Conservation (phyloP, 64 coral and sea anemone genomes). For the Trachythela sp. region DNA sequence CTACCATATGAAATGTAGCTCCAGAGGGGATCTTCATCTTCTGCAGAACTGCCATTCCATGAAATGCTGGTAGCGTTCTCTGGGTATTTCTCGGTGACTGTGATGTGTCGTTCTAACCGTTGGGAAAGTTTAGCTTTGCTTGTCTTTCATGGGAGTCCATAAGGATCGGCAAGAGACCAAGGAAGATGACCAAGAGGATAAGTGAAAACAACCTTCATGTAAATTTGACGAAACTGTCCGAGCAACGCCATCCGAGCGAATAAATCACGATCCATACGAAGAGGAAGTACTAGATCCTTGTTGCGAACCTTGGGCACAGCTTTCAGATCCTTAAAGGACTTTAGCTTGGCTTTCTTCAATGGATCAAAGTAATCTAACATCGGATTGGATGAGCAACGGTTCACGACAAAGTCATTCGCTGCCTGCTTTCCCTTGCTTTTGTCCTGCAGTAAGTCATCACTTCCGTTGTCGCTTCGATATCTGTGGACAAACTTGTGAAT, state of each 20-base stretch:
- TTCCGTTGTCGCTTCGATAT: no score
- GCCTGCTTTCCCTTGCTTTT: slow-evolving; percentile 33
- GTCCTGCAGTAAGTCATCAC: slow-evolving; percentile 46
- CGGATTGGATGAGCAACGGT: not conserved
- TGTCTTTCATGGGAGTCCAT: slow-evolving; percentile 52
- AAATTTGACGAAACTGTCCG: slow-evolving; percentile 51
- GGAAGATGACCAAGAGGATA: slow-evolving; percentile 62
- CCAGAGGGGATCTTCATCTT: no score
- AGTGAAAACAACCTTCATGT: no score
- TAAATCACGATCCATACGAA: slow-evolving; percentile 36
- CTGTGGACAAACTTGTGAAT: slow-evolving; percentile 50
- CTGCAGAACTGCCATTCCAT: no score
- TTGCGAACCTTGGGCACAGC: slow-evolving; percentile 34
- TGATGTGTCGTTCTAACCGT: no score
- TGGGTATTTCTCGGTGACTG: slow-evolving; percentile 56
- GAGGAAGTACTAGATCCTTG: slow-evolving; percentile 42
- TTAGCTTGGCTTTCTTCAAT: slow-evolving; percentile 57
- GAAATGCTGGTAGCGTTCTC: slow-evolving; percentile 49
- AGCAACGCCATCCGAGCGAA: slow-evolving; percentile 50
- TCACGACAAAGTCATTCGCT: not conserved
- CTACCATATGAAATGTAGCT: slow-evolving; percentile 30
- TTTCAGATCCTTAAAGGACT: slow-evolving; percentile 63
- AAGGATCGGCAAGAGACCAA: slow-evolving; percentile 47
- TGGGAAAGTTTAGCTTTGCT: slow-evolving; percentile 47
- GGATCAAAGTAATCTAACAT: slow-evolving; percentile 47